Conservation (phyloP, 2,113 vertebrate genomes). For the Percina caprodes region DNA sequence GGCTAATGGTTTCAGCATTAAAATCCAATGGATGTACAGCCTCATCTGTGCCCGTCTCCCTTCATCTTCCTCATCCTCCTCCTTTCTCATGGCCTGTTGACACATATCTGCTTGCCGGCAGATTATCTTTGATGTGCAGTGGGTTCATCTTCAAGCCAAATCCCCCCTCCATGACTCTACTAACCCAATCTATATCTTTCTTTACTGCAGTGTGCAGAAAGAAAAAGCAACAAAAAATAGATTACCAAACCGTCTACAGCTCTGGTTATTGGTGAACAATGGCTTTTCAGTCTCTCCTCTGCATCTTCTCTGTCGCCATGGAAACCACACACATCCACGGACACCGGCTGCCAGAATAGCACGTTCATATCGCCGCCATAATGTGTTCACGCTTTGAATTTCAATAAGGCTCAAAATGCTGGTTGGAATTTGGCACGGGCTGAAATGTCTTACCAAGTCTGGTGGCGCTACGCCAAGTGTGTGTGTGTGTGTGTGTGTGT, state of each 20-base stretch:
- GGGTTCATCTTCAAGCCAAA: conserved; percentile 63
- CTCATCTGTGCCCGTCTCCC: neutral
- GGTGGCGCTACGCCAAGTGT: conserved; percentile 1
- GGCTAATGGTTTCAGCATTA: conserved; percentile 15
- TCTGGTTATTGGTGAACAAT: conserved; percentile 43
- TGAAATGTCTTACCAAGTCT: neutral
- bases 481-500: neutral
- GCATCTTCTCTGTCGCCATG: conserved; percentile 58
- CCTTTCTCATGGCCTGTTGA: conserved; percentile 63
- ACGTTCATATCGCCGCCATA: conserved; percentile 34
- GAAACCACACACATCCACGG: conserved; percentile 62
- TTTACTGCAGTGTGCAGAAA: neutral
- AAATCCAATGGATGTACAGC: neutral
- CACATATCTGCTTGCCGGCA: conserved; percentile 68
- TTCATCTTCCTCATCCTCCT: conserved; percentile 23
- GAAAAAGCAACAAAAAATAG: neutral
- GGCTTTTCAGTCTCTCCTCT: conserved; percentile 20
- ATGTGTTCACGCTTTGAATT: conserved; percentile 44
- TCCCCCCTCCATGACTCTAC: conserved; percentile 48
- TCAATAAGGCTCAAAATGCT: conserved; percentile 44
- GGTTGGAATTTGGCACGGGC: conserved; percentile 28
- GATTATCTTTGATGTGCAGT: conserved; percentile 54
- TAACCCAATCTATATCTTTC: conserved; percentile 36
- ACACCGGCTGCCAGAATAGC: conserved; percentile 35
- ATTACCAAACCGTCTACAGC: neutral